Evolutionary conservation across 1,140 invertebrate genomes (phyloP), one percentile per base, ranked within the genome.

Genomic region (Manduca sexta): DNA sequence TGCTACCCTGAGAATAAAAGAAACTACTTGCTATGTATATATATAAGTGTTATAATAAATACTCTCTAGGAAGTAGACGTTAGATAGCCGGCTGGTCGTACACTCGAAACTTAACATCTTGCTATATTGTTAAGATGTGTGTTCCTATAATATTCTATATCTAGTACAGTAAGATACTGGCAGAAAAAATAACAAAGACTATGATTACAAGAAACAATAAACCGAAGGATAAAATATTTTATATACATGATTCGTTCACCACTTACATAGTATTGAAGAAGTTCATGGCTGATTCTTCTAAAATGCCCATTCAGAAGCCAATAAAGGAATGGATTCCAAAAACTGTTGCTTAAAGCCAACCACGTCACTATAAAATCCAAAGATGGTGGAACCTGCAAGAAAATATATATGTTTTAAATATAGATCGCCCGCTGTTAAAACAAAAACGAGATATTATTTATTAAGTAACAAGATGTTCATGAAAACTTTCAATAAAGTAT

Each of bases 321-420:
- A 75, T 94, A 95, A 44, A 95, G 90, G 71, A 95, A 94, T 4
- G 93, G 93, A 86, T 95, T 95, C 93, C 93, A 95, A 70, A 95
- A 92, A 76, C 93, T 94, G 76, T 94, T 94, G 64, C 93, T 94
- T n/a, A 95, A 81, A 2, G 93, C 93, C 49, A 94, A 84, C 93
- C 93, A 95, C 30, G 94, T 95, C 43, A 93, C 93, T 13, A 94
- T 81, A 69, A 95, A 95, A 73, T 95, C 93, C 48, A 95, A 83
- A 49, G 92, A 90, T 5, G 92, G 90, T 1, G 93, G 93, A 56
- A 94, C 90, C 88, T 93, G 74, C 2, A 73, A 42, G 39, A 59
- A 70, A 74, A 88, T 88, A 94, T 93, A 83, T 91, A 93, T n/a
- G n/a, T n/a, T n/a, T n/a, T n/a, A n/a, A n/a, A n/a, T n/a, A n/a